Evolutionary conservation across 2,888 invertebrate species (phyloP).

Genomic region (Hypomecis punctinalis): DNA sequence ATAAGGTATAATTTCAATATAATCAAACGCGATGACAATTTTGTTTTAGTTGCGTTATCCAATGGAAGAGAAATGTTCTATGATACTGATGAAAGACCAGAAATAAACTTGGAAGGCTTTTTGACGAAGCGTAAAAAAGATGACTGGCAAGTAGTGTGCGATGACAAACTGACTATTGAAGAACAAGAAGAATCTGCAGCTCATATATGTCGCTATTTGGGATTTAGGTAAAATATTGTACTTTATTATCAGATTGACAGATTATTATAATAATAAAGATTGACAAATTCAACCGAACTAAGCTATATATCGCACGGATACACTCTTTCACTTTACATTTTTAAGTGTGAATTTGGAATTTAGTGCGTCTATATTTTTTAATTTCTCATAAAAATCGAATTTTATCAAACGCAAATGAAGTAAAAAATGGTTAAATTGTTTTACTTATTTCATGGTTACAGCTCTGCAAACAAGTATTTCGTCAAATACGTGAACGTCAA

Average conservation of each 20-base stretch:
- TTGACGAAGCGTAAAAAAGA: conserved; percentile 86
- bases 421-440: neutral
- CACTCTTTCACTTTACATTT: too few species aligned
- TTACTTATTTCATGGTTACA: conserved; percentile 45
- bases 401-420: too few species aligned
- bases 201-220: conserved; percentile 88
- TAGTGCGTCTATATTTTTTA: too few species aligned
- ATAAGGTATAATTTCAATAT: neutral
- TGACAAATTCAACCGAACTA: too few species aligned
- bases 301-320: too few species aligned
- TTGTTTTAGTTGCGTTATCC: conserved; percentile 87
- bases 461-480: conserved; percentile 69
- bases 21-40: neutral
- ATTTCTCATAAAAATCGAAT: too few species aligned
- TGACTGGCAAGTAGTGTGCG: conserved; percentile 88
- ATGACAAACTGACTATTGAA: conserved; percentile 71
- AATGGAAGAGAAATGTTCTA: conserved; percentile 86
- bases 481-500: conserved; percentile 73
- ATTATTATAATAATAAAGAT: too few species aligned
- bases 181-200: conserved; percentile 79
- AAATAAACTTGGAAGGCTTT: conserved; percentile 85
- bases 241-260: neutral
- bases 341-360: too few species aligned
- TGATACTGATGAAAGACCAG: conserved; percentile 86
- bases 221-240: conserved; percentile 82